Evolutionary conservation across 2,888 invertebrate species (phyloP).

Genomic region (Pachliopta kotzebuea): DNA sequence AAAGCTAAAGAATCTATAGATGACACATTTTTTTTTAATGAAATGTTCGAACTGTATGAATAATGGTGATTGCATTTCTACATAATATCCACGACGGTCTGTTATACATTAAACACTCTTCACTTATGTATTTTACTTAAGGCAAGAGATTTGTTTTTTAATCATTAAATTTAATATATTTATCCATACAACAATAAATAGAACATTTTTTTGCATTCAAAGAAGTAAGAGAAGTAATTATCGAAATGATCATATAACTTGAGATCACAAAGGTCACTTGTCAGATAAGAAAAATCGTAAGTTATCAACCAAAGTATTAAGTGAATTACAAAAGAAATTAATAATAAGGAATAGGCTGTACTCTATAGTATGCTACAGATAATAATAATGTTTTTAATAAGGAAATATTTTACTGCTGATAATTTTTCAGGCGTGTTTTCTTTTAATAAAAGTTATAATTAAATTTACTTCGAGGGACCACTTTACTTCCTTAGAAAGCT

Average conservation of each 20-base stretch:
- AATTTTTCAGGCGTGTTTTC: neutral
- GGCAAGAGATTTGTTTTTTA: no score
- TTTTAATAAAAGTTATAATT: conserved; percentile 4
- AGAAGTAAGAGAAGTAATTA: neutral
- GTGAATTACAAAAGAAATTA: neutral
- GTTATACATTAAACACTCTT: no score
- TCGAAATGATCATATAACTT: neutral
- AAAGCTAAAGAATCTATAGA: no score
- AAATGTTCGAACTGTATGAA: no score
- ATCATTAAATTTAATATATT: no score
- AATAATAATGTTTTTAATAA: neutral
- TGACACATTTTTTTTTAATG: no score
- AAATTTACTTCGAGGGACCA: neutral
- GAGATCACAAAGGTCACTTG: neutral
- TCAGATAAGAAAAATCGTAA: neutral
- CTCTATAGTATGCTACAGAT: neutral
- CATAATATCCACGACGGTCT: no score
- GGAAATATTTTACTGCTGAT: neutral
- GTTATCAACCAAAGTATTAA: neutral
- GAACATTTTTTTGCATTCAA: no score
- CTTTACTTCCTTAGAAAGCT: neutral
- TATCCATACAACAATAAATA: no score
- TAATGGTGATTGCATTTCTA: no score
- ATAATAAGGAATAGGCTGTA: neutral
- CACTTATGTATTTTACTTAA: no score